Evolutionary conservation across 2,797 vertebrate genomes (phyloP).

Genomic region (Holocentrus rufus): DNA sequence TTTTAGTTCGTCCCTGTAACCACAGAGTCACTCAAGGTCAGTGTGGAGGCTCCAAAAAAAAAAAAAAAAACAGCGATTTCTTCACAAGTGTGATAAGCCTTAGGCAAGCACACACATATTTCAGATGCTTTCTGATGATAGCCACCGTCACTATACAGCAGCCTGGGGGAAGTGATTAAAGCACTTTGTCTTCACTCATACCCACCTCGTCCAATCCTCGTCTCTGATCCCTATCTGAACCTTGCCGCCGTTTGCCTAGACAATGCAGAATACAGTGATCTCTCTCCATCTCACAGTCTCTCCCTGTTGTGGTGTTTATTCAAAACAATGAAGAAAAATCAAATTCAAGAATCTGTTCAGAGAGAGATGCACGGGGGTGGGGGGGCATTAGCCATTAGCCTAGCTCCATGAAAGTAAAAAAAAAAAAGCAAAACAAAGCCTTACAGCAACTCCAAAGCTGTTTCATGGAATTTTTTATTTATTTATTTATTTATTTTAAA

Average conservation of each 20-base stretch:
- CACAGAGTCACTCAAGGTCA: slow-evolving; percentile 90
- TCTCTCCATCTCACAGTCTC: slow-evolving; percentile 8
- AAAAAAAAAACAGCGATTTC: slow-evolving; percentile 85
- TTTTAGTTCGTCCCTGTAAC: slow-evolving; percentile 80
- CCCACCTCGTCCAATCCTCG: slow-evolving; percentile 55
- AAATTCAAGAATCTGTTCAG: slow-evolving; percentile 22
- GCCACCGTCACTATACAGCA: slow-evolving; percentile 80
- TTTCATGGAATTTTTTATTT: too few species aligned
- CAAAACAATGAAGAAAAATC: slow-evolving; percentile 35
- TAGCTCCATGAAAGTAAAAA: too few species aligned
- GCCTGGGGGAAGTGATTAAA: slow-evolving; percentile 76
- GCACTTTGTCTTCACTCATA: slow-evolving; percentile 75
- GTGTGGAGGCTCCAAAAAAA: slow-evolving; percentile 81
- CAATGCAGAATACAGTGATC: slow-evolving; percentile 32
- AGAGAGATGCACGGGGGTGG: slow-evolving; percentile 20
- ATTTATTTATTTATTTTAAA: too few species aligned
- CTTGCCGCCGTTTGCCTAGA: slow-evolving; percentile 44
- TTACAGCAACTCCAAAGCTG: too few species aligned
- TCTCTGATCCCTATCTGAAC: slow-evolving; percentile 59
- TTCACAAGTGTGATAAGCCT: slow-evolving; percentile 85
- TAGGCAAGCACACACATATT: slow-evolving; percentile 85
- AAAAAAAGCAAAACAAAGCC: too few species aligned
- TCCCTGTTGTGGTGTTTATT: slow-evolving; percentile 33
- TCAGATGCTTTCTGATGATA: slow-evolving; percentile 84
- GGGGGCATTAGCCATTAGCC: too few species aligned